Evolutionary conservation across 2,797 vertebrate species (phyloP), one percentile per base, ranked within the genome.

Genomic region (Propithecus perrieri): DNA sequence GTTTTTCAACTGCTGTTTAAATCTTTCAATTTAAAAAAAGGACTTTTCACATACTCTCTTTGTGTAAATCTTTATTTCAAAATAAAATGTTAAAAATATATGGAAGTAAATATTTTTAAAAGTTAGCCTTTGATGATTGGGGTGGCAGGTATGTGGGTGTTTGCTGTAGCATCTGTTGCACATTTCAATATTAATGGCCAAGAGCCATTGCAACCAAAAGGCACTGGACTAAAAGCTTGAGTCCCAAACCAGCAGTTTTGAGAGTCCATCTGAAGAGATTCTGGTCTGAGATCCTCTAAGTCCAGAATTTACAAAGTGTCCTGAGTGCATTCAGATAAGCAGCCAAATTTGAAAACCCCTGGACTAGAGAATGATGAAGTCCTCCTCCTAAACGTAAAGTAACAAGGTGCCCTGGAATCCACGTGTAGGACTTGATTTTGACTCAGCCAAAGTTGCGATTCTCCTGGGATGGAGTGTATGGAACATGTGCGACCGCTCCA

Each of bases 401-500:
- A 24, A 65, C 0, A 41, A 88, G 46, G 18, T 76, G 20, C 55
- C 50, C 46, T 72, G 61, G 75, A 76, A 71, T 61, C 43, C 9
- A 28, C 12, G 3, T 55, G 2, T 59, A 48, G 79, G 78, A 74
- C 55, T 80, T 75, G 30, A 59, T 89, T 80, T 63, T 84, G 33
- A 78, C 63, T 48, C 22, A 57, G 55, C 67, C 4, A 5, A 33
- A 35, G 8, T 43, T 57, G 18, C 26, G 12, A 30, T 87, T 71
- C 76, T 63, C 13, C 1, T 9, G 83, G 69, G 22, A 28, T 22
- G 4, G 41, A 26, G 14, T 41, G 18, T 53, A 59, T 22, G 5
- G n/a, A 20, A 11, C 41, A 30, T 43, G 50, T 69, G 43, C 0
- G 2, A 35, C 48, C 24, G 7, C 33, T 48, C 4, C 0, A 0